Evolutionary conservation across 2,888 invertebrate genomes (phyloP), one percentile per base, ranked within the genome.

Genomic region (Drosophila helvetica): DNA sequence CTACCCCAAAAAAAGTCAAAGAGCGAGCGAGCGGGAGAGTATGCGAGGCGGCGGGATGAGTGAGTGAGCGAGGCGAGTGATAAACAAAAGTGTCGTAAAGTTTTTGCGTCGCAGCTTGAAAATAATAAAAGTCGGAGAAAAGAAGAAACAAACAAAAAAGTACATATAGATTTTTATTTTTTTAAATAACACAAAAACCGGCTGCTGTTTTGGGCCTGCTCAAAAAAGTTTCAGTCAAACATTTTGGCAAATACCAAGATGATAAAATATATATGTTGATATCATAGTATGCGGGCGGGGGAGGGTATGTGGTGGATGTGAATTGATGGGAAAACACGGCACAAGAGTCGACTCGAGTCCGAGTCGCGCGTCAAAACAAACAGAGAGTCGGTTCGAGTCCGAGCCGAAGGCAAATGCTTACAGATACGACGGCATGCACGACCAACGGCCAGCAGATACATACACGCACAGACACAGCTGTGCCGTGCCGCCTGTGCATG

Each of bases 31-130:
- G 8, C 27, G 27, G 8, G 52, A 54, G 45, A 43, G 57, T 46
- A 30, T n/a, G 18, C 18, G 46, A 22, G 25, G n/a, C n/a, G n/a
- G n/a, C n/a, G n/a, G n/a, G n/a, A 19, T 15, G 12, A 19, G 50
- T n/a, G 42, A 48, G 53, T 22, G 58, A 53, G 17, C 18, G 19
- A 18, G 9, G 52, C 38, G 45, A 62, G 22, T 50, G 51, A 68
- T 61, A 62, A 67, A 71, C 71, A 69, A 78, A 72, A 78, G 46
- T 80, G 75, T 88, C 84, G 81, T 88, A 88, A 88, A 89, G 79
- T 80, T 89, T 88, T 86, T 89, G 89, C 86, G 86, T 88, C 86
- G 89, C 75, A 83, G 75, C 66, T 27, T 50, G 6, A 59, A 80
- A 77, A 76, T 55, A 65, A 82, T 57, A 54, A 62, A 69, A 74